phyloP scores from a whole-genome alignment of 2,113 vertebrate species.

The Elaphurus davidianus region DNA sequence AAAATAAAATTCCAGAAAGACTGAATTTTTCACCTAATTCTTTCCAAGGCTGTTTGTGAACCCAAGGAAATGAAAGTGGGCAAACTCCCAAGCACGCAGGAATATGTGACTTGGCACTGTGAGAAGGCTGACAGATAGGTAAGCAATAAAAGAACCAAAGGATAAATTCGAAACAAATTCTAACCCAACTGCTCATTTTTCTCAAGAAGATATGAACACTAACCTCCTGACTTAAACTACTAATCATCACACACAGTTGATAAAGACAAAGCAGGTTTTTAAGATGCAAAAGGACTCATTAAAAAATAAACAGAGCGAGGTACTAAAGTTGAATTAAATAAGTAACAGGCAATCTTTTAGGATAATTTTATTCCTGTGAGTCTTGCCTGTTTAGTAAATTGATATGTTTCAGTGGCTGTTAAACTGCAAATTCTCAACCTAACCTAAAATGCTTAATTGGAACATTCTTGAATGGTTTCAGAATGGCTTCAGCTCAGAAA shows the following conservation, averaged over 20 bases:
- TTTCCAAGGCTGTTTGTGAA: neutral
- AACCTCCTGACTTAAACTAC: neutral
- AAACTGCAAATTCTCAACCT: neutral
- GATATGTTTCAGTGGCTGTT: neutral
- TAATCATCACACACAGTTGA: neutral
- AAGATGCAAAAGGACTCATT: neutral
- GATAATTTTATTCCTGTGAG: neutral
- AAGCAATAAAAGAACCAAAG: neutral
- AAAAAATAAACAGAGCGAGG: neutral
- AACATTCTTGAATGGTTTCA: neutral
- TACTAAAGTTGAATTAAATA: neutral
- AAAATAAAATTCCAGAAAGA: slow-evolving; percentile 42
- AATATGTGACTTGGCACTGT: neutral
- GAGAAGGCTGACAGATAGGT: neutral
- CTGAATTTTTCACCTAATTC: neutral
- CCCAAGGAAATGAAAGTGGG: neutral
- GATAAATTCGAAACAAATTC: neutral
- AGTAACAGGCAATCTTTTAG: neutral
- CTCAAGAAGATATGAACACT: neutral
- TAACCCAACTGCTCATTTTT: neutral
- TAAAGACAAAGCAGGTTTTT: neutral
- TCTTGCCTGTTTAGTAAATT: neutral
- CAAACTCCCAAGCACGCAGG: neutral
- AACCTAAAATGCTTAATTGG: neutral
- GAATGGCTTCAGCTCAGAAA: neutral